phyloP scores from a whole-genome alignment of 1,140 invertebrate genomes.

The Caenorhabditis remanei region DNA sequence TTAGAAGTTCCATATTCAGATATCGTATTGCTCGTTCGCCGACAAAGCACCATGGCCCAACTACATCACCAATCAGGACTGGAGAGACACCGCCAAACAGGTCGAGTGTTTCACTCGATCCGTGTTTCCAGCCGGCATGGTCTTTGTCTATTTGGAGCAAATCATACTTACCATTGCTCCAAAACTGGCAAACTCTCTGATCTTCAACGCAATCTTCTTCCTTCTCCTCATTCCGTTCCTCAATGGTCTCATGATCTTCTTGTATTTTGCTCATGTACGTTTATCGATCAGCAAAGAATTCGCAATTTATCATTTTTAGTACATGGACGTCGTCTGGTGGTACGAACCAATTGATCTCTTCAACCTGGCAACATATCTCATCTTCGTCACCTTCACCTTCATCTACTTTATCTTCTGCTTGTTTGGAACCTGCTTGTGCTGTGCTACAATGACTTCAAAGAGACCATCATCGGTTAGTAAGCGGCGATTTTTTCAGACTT shows the following conservation, averaged over 20 bases:
- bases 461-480: conserved; percentile 15
- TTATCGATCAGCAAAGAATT: no score
- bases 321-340: conserved; percentile 59
- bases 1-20: neutral
- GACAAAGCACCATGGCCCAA: conserved; percentile 58
- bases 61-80: conserved; percentile 56
- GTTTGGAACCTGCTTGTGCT: conserved; percentile 59
- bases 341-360: conserved; percentile 62
- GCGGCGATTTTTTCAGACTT: no score
- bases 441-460: neutral
- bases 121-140: conserved; percentile 61
- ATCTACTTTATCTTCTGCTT: conserved; percentile 62
- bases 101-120: conserved; percentile 61
- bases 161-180: conserved; percentile 51
- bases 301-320: no score
- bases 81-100: conserved; percentile 43
- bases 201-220: conserved; percentile 59
- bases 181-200: conserved; percentile 12
- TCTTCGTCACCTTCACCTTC: conserved; percentile 54
- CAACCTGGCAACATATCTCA: conserved; percentile 54
- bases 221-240: conserved; percentile 36
- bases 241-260: conserved; percentile 58
- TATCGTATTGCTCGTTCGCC: conserved; percentile 39
- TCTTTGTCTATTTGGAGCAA: conserved; percentile 59
- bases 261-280: conserved; percentile 50